A percentile compares a stretch with the other conserved stretches of the same genome.
phyloP scores from a whole-genome alignment of 2,888 invertebrate genomes.

The Drosophila mayaguana region DNA sequence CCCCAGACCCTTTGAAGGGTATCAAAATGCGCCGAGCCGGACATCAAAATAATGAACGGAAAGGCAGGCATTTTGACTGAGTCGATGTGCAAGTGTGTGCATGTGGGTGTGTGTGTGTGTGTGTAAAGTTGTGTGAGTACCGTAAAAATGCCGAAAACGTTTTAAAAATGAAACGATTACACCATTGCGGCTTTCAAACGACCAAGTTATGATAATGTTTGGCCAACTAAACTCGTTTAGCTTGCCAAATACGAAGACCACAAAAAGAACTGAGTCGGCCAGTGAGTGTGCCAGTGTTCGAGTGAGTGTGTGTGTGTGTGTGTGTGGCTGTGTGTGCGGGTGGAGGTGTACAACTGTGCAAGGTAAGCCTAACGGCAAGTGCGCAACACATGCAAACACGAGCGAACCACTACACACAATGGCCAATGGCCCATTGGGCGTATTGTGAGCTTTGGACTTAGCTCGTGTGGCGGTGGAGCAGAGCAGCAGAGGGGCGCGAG shows the following conservation, averaged over 20 bases:
- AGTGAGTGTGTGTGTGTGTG: neutral
- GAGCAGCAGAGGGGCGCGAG: neutral
- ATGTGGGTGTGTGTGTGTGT: conserved; percentile 10
- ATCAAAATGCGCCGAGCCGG: conserved; percentile 40
- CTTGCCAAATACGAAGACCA: conserved; percentile 67
- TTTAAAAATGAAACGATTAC: conserved; percentile 80
- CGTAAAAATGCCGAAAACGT: conserved; percentile 74
- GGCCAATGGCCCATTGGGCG: conserved; percentile 61
- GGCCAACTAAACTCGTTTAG: conserved; percentile 81
- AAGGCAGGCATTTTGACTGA: conserved; percentile 53
- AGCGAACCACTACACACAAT: conserved; percentile 42
- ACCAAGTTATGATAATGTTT: conserved; percentile 82
- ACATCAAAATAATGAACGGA: conserved; percentile 77
- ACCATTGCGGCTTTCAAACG: conserved; percentile 81
- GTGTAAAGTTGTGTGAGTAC: conserved; percentile 26
- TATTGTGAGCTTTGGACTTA: conserved; percentile 51
- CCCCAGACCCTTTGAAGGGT: neutral
- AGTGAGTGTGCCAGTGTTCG: conserved; percentile 1
- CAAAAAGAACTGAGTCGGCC: conserved; percentile 15
- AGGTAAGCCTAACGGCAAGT: conserved; percentile 64
- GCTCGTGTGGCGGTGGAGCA: neutral
- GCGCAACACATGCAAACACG: conserved; percentile 73
- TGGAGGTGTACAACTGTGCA: conserved; percentile 33
- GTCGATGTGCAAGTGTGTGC: conserved; percentile 12
- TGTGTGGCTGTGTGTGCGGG: neutral